phyloP scores from a whole-genome alignment of 35 echinoderm and acorn worm genomes.

The Holothuria glaberrima region DNA sequence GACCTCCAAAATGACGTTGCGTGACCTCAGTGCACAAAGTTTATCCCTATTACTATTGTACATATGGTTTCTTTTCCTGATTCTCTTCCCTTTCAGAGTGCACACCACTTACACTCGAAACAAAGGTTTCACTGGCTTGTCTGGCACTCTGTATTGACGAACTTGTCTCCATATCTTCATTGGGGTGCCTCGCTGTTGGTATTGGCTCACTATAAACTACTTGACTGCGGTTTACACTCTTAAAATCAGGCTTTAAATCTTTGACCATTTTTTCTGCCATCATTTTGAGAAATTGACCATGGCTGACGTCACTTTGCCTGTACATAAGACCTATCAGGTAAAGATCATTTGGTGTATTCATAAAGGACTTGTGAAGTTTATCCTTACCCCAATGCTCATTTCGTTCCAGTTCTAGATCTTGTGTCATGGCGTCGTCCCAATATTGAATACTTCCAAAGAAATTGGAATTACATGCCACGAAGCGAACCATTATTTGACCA shows the following conservation, averaged over 20 bases:
- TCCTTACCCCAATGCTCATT: background rate
- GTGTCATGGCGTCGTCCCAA: too few species aligned
- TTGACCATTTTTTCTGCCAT: conserved; percentile 34
- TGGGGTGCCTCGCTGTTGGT: background rate
- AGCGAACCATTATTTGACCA: background rate
- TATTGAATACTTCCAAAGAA: too few species aligned
- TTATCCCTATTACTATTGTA: too few species aligned
- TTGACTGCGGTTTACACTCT: background rate
- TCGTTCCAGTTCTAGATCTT: conserved; percentile 5
- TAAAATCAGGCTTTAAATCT: background rate
- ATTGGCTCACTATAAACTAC: background rate
- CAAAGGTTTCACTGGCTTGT: too few species aligned
- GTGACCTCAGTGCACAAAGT: too few species aligned
- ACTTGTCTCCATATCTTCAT: background rate
- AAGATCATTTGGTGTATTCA: conserved; percentile 20
- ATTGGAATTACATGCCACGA: background rate
- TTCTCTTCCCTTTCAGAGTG: too few species aligned
- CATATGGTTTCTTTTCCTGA: too few species aligned
- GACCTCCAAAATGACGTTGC: too few species aligned
- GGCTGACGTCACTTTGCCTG: conserved; percentile 28
- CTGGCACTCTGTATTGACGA: too few species aligned
- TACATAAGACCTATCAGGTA: conserved; percentile 22
- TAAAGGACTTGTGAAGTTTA: background rate
- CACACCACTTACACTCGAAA: too few species aligned
- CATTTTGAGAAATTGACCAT: conserved; percentile 43